A percentile compares a stretch with the other conserved stretches of the same genome.
phyloP scores from a whole-genome alignment of 2,113 vertebrate species.

The Thinocorus orbignyianus region DNA sequence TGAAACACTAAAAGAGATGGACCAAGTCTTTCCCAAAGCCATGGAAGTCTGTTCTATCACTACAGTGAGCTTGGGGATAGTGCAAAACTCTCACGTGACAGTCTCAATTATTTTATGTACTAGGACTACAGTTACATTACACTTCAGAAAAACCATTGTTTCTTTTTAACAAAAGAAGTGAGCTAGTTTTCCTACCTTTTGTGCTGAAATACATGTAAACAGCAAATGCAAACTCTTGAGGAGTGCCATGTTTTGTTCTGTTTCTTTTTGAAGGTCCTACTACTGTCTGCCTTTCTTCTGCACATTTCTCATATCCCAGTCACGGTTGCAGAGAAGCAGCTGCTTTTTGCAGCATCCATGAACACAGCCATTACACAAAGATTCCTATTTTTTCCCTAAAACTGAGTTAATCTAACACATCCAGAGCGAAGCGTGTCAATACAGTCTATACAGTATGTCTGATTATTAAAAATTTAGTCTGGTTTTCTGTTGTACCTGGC shows the following conservation, averaged over 20 bases:
- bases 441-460: not conserved
- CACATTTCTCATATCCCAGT: not conserved
- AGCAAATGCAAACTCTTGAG: not conserved
- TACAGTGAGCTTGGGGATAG: not conserved
- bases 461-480: not conserved
- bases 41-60: not conserved
- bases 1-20: not conserved
- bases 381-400: not conserved
- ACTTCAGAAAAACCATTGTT: not conserved
- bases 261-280: not conserved
- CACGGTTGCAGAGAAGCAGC: not conserved
- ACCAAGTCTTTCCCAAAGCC: not conserved
- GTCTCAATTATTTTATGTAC: not conserved
- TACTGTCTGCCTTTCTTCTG: not conserved
- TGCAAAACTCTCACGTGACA: not conserved
- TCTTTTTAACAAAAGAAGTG: not conserved
- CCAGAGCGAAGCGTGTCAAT: not conserved
- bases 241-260: not conserved
- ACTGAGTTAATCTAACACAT: not conserved
- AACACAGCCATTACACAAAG: not conserved
- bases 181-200: not conserved
- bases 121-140: not conserved
- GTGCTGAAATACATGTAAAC: not conserved
- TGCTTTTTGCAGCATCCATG: not conserved
- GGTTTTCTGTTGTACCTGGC: not conserved